These are phyloP conservation scores for Chlorospingus flavigularis DNA, from an alignment of 2,797 vertebrate genomes.

Conservation along the genomic window DNA sequence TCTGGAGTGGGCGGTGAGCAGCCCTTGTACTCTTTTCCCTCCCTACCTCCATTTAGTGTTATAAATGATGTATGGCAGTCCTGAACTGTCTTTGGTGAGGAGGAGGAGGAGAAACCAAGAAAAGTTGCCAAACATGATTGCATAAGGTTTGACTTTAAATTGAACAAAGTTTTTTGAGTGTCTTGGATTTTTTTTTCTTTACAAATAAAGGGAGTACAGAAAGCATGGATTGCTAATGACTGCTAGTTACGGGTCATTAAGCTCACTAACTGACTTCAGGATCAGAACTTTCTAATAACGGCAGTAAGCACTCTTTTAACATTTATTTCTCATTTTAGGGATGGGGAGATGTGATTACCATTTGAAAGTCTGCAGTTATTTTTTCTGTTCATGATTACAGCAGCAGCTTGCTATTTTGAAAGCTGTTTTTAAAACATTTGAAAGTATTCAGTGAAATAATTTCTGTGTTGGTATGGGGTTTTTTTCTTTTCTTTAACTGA, in stretches of 20 bases:
- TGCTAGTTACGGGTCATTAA: slow-evolving; percentile 66
- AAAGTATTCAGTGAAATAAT: neutral
- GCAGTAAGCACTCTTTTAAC: slow-evolving; percentile 53
- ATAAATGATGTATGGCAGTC: slow-evolving; percentile 76
- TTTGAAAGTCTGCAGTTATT: slow-evolving; percentile 16
- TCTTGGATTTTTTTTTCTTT: slow-evolving; percentile 27
- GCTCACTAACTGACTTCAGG: slow-evolving; percentile 65
- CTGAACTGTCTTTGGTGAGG: slow-evolving; percentile 52
- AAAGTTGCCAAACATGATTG: slow-evolving; percentile 78
- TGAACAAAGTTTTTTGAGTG: slow-evolving; percentile 62
- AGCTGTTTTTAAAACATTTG: slow-evolving; percentile 7
- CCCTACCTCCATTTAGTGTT: slow-evolving; percentile 46
- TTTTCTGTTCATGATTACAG: slow-evolving; percentile 12
- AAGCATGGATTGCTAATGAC: slow-evolving; percentile 48
- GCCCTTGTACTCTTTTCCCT: slow-evolving; percentile 49
- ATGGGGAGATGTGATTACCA: slow-evolving; percentile 46
- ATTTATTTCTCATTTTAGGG: slow-evolving; percentile 59
- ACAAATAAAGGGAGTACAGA: slow-evolving; percentile 64
- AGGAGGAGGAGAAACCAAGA: slow-evolving; percentile 62
- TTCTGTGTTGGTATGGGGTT: neutral
- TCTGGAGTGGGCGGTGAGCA: slow-evolving; percentile 72
- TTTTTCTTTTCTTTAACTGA: neutral
- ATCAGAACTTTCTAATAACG: slow-evolving; percentile 64
- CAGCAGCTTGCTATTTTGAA: slow-evolving; percentile 8
- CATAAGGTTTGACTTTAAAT: slow-evolving; percentile 74